These are phyloP conservation scores for Lasius fuliginosus DNA, from an alignment of 2,888 invertebrate genomes.

Conservation along the genomic window DNA sequence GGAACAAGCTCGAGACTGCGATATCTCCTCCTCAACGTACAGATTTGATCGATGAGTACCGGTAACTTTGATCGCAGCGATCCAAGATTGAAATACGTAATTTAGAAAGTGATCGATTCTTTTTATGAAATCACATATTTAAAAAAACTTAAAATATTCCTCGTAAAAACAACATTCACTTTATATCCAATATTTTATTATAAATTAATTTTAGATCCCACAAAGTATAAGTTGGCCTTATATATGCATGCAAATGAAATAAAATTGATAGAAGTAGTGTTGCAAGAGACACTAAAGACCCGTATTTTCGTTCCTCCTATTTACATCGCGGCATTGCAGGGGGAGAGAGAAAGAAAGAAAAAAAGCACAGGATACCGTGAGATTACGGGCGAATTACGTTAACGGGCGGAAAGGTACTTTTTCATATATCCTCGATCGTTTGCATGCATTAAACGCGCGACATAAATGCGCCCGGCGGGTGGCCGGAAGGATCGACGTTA, in stretches of 20 bases:
- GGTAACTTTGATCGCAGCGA: neutral
- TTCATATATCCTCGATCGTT: constrained; percentile 44
- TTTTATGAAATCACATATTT: neutral
- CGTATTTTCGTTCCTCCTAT: neutral
- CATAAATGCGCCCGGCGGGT: constrained; percentile 41
- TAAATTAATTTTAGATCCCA: neutral
- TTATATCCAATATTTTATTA: neutral
- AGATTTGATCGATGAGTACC: constrained; percentile 6
- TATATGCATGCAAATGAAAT: neutral
- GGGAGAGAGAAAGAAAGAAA: neutral
- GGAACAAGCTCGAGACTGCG: constrained; percentile 6
- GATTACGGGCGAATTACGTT: constrained; percentile 38
- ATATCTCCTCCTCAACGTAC: constrained; percentile 15
- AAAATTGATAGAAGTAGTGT: neutral
- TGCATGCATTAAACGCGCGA: constrained; percentile 37
- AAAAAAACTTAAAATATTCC: neutral
- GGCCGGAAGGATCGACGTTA: constrained; percentile 45
- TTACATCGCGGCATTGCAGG: neutral
- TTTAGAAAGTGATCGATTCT: constrained; percentile 15
- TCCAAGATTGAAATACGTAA: neutral
- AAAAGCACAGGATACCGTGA: neutral
- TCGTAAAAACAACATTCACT: neutral
- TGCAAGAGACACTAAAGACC: neutral
- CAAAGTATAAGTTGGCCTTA: neutral
- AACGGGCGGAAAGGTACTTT: constrained; percentile 42